These are phyloP conservation scores for Taeniopygia guttata DNA, from an alignment of 2,797 vertebrate genomes.

Conservation along the genomic window DNA sequence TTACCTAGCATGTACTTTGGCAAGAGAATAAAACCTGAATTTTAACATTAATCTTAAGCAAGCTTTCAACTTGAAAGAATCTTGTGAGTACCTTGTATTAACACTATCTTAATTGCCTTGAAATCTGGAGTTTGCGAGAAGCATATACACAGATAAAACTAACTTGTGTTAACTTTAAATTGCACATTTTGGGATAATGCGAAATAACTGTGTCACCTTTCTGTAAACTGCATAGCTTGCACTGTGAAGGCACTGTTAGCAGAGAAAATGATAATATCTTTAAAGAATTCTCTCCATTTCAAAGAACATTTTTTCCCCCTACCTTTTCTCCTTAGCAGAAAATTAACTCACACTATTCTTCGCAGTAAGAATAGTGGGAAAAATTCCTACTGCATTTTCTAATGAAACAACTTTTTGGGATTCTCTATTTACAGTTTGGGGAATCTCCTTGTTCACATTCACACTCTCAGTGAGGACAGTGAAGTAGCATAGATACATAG, in stretches of 20 bases:
- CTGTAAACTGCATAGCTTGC: neutral
- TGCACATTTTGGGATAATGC: conserved; percentile 33
- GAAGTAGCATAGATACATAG: neutral
- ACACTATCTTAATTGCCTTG: conserved; percentile 23
- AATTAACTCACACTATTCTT: neutral
- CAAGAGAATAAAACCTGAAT: conserved; percentile 39
- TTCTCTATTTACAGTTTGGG: neutral
- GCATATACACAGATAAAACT: conserved; percentile 40
- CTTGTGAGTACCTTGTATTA: conserved; percentile 46
- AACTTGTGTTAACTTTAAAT: neutral
- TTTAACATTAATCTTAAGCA: conserved; percentile 67
- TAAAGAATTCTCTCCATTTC: neutral
- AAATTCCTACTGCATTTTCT: neutral
- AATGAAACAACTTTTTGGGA: neutral
- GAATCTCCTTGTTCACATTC: neutral
- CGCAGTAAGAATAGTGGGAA: neutral
- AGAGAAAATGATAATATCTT: neutral
- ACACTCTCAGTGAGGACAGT: neutral
- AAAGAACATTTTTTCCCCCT: neutral
- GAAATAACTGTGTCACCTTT: conserved; percentile 37
- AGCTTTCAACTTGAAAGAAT: conserved; percentile 62
- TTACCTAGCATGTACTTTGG: conserved; percentile 51
- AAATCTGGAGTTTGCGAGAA: conserved; percentile 8
- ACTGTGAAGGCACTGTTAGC: neutral
- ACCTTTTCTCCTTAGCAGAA: neutral